Evolutionary conservation across 1,140 invertebrate genomes (phyloP).

Genomic region (Scaptodrosophila lebanonensis): DNA sequence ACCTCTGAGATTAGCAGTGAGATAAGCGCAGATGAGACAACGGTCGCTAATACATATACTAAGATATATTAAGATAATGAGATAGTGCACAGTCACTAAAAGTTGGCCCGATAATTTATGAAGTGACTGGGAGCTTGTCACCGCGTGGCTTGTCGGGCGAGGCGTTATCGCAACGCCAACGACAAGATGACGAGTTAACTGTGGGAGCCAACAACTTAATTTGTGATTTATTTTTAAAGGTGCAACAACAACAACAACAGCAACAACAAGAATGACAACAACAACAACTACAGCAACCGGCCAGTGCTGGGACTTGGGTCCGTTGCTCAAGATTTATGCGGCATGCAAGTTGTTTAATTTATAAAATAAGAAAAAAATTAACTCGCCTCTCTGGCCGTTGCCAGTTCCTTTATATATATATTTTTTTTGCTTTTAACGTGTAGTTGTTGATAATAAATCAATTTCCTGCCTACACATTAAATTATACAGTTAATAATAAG

Average conservation of each 20-base stretch:
- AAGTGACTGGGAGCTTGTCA: conserved; percentile 51
- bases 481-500: conserved; percentile 75
- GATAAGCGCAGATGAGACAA: too few relatives aligned
- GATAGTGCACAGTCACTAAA: conserved; percentile 4
- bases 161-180: conserved; percentile 47
- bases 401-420: too few relatives aligned
- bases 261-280: too few relatives aligned
- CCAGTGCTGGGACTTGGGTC: too few relatives aligned
- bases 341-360: conserved; percentile 58
- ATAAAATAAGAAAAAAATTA: conserved; percentile 41
- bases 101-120: conserved; percentile 65
- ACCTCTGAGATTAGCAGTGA: too few relatives aligned
- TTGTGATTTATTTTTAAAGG: conserved; percentile 60
- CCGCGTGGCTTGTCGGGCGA: too few relatives aligned
- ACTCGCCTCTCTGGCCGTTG: too few relatives aligned
- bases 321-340: conserved; percentile 46
- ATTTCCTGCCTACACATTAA: conserved; percentile 72
- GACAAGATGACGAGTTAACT: conserved; percentile 55
- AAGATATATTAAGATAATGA: background rate
- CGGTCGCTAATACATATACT: background rate
- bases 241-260: too few relatives aligned
- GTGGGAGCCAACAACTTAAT: conserved; percentile 73
- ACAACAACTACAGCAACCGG: too few relatives aligned
- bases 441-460: conserved; percentile 73
- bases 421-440: too few relatives aligned